Base-by-base conservation (phyloP, 2,888 invertebrate genomes). In the Perizoma flavofasciatum region DNA sequence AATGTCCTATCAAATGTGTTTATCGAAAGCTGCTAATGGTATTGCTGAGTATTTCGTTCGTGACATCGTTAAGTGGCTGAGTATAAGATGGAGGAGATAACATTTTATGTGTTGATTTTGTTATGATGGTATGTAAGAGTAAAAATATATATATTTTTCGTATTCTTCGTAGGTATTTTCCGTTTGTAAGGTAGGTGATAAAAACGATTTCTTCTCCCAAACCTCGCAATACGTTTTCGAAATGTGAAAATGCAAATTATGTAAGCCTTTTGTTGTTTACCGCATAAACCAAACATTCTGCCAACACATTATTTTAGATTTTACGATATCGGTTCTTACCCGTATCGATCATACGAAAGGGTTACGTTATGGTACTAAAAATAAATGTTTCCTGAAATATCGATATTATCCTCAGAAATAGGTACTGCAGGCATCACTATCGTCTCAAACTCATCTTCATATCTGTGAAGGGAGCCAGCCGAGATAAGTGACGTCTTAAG, bases 401-500 rank as follows among this genome's bases (percentile, higher is more conserved):
- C 62, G 62, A 62, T 62, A 59, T 55, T 48, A 62, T 49, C 45
- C 44, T 52, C 9, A 4, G 10, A 40, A 50, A 55, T 45, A 47
- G 50, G 50, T 41, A 53, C 46, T 47, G 43, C 9, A 54, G 53
- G 32, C 59, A 53, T 58, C 58, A 51, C 61, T 61, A 64, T 60
- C 61, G 39, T 22, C 52, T 45, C 34, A 46, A 51, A 55, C 66
- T 71, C 65, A 65, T 67, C 55, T 70, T 71, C 71, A 68, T 72
- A 72, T 70, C 63, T 63, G 54, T 32, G 11, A 49, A 55, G 55
- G 59, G 57, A 60, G 52, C 32, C 40, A 43, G 33, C 37, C 33
- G 50, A 53, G 60, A 55, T 69, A 64, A 65, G 67, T 65, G 68
- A 70, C 68, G 60, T 67, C 69, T 70, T 59, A 61, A 68, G 57